Evolutionary conservation across 2,113 vertebrate species (phyloP).

Genomic region (Neomonachus schauinslandi): DNA sequence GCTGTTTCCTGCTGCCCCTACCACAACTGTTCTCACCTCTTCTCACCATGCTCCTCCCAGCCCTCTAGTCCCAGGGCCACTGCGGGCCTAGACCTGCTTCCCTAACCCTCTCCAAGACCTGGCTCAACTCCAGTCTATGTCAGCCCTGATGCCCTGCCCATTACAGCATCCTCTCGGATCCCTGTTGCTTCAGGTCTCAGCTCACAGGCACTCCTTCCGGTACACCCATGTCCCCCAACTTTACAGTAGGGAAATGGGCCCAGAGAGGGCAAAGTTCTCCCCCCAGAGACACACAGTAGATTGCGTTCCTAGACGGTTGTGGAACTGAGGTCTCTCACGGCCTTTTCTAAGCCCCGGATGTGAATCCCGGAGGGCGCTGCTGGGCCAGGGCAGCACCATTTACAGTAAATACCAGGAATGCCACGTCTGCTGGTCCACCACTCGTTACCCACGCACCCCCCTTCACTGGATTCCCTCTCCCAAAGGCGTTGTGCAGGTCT

Average conservation of each 20-base stretch:
- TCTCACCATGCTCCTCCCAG: neutral
- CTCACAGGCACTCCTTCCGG: neutral
- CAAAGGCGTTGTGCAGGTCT: constrained; percentile 52
- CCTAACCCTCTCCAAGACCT: neutral
- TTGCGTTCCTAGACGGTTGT: neutral
- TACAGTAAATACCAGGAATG: constrained; percentile 70
- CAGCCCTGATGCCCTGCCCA: neutral
- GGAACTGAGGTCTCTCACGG: neutral
- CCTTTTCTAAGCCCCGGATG: neutral
- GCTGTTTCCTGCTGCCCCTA: neutral
- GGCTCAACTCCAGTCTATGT: neutral
- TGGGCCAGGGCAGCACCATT: constrained; percentile 4
- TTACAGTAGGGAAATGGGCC: neutral
- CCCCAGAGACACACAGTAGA: neutral
- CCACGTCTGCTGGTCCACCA: constrained; percentile 4
- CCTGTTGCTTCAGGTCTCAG: neutral
- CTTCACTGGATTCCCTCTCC: constrained; percentile 63
- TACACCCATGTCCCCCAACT: neutral
- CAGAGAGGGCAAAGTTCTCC: neutral
- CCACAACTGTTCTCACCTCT: neutral
- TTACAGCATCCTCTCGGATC: neutral
- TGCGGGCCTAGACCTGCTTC: neutral
- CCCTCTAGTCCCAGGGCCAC: neutral
- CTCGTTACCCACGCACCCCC: constrained; percentile 46
- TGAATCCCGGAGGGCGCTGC: neutral